A percentile compares a stretch with the other conserved stretches of the same genome.
Evolutionary conservation across 2,888 invertebrate genomes (phyloP).

Genomic region (Iselma pallidipennis): DNA sequence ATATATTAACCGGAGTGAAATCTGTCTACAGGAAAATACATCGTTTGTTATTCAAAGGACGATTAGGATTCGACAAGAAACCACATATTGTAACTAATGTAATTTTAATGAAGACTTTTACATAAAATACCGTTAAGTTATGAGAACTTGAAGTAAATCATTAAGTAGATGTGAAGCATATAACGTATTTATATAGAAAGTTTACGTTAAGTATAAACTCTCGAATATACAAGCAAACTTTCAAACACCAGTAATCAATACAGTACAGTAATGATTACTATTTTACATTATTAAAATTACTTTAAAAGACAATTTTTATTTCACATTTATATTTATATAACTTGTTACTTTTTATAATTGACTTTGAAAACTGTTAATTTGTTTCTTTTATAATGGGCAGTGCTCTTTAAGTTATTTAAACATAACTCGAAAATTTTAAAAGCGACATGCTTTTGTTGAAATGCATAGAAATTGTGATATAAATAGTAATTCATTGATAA

Average conservation of each 20-base stretch:
- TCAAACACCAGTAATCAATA: not conserved
- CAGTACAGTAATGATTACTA: not conserved
- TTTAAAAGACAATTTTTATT: slow-evolving; percentile 2
- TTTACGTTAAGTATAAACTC: not conserved
- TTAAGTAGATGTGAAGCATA: not conserved
- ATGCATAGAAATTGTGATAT: not conserved
- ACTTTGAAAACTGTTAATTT: not conserved
- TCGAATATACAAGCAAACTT: not conserved
- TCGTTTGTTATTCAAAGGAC: slow-evolving; percentile 6
- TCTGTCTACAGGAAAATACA: not conserved
- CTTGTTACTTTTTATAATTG: too few relatives aligned
- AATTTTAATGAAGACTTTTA: slow-evolving; percentile 10
- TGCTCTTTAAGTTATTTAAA: not conserved
- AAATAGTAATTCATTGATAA: not conserved
- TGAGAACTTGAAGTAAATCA: not conserved
- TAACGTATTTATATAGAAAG: slow-evolving; percentile 8
- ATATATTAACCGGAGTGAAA: slow-evolving; percentile 6
- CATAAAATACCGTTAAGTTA: slow-evolving; percentile 5
- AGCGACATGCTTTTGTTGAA: not conserved
- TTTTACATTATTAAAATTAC: slow-evolving; percentile 7
- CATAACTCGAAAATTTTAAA: not conserved
- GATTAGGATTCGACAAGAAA: not conserved
- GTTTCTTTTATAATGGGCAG: not conserved
- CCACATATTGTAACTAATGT: slow-evolving; percentile 10
- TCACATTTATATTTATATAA: too few relatives aligned